Base-by-base conservation (phyloP, 2,797 vertebrate species). In the Ciconia nigra region DNA sequence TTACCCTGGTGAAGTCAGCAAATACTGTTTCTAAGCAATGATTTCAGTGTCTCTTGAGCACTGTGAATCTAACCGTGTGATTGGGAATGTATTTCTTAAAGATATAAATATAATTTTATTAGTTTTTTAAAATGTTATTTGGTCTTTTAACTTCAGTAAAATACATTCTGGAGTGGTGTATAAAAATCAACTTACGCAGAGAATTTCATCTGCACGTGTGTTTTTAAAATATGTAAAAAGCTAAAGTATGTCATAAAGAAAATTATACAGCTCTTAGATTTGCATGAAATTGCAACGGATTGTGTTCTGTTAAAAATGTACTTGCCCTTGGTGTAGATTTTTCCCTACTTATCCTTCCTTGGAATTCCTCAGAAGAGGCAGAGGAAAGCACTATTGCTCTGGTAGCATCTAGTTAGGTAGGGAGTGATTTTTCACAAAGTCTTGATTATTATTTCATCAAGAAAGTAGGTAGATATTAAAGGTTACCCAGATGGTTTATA, bases 21-120 rank as follows among this genome's bases (percentile, higher is more conserved):
- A 98, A 98, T 97, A 98, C 96, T 98, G 97, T 98, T 98, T 98
- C 98, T 98, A 98, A 98, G 98, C 81, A 96, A 97, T 98, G 96
- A 96, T 94, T 97, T 98, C 97, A 97, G 97, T 96, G 95, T 97
- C 98, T 98, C 97, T 92, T 76, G 94, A 98, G 98, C 77, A 26
- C 97, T 97, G 98, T 97, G 97, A 98, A 98, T 98, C 95, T 98
- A 96, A 96, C 62, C 1, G 13, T 93, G 93, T 62, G 70, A 96
- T 73, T 87, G 96, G 95, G 86, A 97, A 96, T 91, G 96, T 91
- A 95, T 92, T 97, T 97, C 93, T 94, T 95, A 84, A 97, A 96
- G 93, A 97, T 89, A 90, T 67, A 94, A 97, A 95, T 93, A 93
- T 90, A 91, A 86, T 81, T 81, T 96, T 97, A 94, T 94, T 96